phyloP scores from a whole-genome alignment of 2,797 vertebrate species.

The Liparis tanakae region DNA sequence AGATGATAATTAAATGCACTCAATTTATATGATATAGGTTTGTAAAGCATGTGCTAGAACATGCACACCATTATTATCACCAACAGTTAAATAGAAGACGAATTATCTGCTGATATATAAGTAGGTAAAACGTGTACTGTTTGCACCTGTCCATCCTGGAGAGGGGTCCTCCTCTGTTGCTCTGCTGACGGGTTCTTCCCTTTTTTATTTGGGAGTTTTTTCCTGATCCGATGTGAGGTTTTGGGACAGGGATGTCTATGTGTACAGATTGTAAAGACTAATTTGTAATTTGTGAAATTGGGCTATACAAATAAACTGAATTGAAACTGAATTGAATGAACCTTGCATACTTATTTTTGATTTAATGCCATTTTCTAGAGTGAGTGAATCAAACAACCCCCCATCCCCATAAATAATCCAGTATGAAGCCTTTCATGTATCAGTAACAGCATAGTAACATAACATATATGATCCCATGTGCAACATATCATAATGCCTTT shows the following conservation, averaged over 20 bases:
- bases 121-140: neutral
- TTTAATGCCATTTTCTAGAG: constrained; percentile 21
- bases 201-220: no score
- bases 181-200: no score
- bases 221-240: no score
- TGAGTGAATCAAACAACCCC: neutral
- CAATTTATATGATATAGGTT: neutral
- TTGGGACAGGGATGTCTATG: no score
- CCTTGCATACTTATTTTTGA: neutral
- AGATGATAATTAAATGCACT: neutral
- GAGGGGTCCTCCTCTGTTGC: no score
- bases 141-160: no score
- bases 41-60: neutral
- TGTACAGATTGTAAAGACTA: no score
- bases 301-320: no score
- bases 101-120: neutral
- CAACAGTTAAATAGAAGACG: neutral
- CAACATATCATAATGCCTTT: neutral
- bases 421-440: neutral
- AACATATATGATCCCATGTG: neutral
- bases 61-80: neutral
- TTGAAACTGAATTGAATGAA: no score
- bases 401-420: neutral
- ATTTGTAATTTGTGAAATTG: no score
- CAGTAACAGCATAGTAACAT: neutral